Evolutionary conservation across 2,113 vertebrate genomes (phyloP), one percentile per base, ranked within the genome.

Genomic region (Romanogobio albipinnatus): DNA sequence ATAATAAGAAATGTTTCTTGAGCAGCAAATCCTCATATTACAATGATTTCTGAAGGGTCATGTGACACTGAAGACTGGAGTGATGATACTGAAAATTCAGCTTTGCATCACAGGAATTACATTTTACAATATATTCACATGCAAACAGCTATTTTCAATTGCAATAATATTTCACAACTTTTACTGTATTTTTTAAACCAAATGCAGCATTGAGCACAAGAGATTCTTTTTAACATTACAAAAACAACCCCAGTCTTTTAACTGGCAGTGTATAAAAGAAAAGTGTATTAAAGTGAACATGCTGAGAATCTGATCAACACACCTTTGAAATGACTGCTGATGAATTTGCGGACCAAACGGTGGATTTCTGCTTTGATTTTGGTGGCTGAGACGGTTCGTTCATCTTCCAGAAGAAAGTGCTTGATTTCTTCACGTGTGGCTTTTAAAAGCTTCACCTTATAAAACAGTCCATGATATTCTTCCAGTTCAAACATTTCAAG

Each of bases 271-370:
- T 5, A 39, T 68, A 39, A 39, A 39, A 68, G 49, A 29, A 29
- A 29, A 29, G 29, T 29, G 29, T 29, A 29, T 29, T 1, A 29
- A 29, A 19, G 8, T 22, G 33, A 39, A 68, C 33, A 22, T 68
- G 36, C n/a, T 45, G 19, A 73, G 11, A 13, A n/a, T 24, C 39
- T n/a, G 70, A 14, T 47, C n/a, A 78, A 43, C 83, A 14, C 1
- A 94, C 93, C 93, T 92, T 88, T 59, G 81, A 74, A 74, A 47
- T 92, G 89, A 36, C 39, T 88, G 81, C 84, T 90, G 33, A 94
- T 76, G 81, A 95, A 95, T 80, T 73, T 91, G 26, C 88, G 83
- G 61, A 94, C 87, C 49, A 93, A 83, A 9, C 75, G 68, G n/a
- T 85, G 76, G 85, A 87, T 91, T 80, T 94, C 93, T 5, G 29